Percentiles rank a stretch among this genome's conserved stretches.
phyloP scores from a whole-genome alignment of 2,113 vertebrate genomes.

The Saiga tatarica region DNA sequence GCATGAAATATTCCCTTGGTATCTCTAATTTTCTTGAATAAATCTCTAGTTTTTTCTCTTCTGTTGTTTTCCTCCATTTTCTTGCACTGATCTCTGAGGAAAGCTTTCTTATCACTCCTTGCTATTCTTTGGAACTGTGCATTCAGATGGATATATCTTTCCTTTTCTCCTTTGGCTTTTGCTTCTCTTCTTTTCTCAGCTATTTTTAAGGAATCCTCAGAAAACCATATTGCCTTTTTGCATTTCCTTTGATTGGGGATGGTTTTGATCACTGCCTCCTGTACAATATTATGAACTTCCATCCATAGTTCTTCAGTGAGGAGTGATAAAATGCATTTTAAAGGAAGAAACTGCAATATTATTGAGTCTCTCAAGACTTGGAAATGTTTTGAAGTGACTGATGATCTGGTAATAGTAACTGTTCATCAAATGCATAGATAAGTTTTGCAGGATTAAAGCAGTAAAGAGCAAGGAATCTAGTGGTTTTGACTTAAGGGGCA shows the following conservation, averaged over 20 bases:
- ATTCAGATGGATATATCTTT: neutral
- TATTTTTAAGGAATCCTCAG: neutral
- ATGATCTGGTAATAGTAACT: neutral
- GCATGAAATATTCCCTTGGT: neutral
- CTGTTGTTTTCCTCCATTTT: neutral
- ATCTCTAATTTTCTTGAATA: neutral
- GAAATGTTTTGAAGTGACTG: neutral
- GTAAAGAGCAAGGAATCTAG: neutral
- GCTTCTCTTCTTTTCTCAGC: neutral
- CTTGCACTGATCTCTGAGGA: neutral
- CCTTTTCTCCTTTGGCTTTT: neutral
- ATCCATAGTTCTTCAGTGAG: neutral
- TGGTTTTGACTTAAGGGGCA: neutral
- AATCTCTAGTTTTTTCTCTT: neutral
- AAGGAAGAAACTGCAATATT: neutral
- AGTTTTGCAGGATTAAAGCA: neutral
- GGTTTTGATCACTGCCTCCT: neutral
- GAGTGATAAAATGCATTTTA: neutral
- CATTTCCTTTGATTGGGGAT: neutral
- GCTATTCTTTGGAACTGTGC: neutral
- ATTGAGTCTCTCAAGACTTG: neutral
- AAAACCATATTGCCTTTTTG: neutral
- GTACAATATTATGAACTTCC: neutral
- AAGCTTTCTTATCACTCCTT: neutral
- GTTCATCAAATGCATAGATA: neutral